phyloP scores from a whole-genome alignment of 1,140 invertebrate species.

The Euschistus heros region DNA sequence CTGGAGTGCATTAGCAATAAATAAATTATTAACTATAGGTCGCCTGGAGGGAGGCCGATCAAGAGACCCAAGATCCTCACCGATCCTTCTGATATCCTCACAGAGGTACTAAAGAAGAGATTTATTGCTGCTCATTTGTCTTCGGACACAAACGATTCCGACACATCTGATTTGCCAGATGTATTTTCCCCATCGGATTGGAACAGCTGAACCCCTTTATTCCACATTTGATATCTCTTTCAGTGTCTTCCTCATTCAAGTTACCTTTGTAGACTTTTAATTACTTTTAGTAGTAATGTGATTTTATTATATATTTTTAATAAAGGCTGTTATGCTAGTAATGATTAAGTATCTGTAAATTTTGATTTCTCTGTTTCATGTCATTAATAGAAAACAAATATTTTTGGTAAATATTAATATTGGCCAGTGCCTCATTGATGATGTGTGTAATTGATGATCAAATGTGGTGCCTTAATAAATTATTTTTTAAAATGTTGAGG shows the following conservation, averaged over 20 bases:
- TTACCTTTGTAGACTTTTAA: too few relatives aligned
- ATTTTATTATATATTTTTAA: too few relatives aligned
- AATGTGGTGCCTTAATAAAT: too few relatives aligned
- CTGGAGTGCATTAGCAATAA: neutral
- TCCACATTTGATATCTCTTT: neutral
- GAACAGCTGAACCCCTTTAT: neutral
- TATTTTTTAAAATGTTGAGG: too few relatives aligned
- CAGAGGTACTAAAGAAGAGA: constrained; percentile 18
- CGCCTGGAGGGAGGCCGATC: constrained; percentile 17
- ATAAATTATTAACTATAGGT: neutral
- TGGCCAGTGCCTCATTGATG: too few relatives aligned
- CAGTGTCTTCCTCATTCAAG: neutral
- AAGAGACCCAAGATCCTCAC: neutral
- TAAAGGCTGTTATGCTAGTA: too few relatives aligned
- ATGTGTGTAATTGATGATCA: too few relatives aligned
- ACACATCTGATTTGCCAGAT: constrained; percentile 5
- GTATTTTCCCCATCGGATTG: neutral
- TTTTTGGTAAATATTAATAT: too few relatives aligned
- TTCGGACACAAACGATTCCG: constrained; percentile 5
- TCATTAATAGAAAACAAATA: too few relatives aligned
- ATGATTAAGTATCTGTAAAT: too few relatives aligned
- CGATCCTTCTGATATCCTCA: constrained; percentile 16
- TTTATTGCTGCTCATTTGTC: constrained; percentile 10
- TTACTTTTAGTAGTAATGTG: too few relatives aligned
- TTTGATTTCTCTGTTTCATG: too few relatives aligned